Base-by-base conservation (phyloP, 2,113 vertebrate species). In the Lepisosteus osseus region DNA sequence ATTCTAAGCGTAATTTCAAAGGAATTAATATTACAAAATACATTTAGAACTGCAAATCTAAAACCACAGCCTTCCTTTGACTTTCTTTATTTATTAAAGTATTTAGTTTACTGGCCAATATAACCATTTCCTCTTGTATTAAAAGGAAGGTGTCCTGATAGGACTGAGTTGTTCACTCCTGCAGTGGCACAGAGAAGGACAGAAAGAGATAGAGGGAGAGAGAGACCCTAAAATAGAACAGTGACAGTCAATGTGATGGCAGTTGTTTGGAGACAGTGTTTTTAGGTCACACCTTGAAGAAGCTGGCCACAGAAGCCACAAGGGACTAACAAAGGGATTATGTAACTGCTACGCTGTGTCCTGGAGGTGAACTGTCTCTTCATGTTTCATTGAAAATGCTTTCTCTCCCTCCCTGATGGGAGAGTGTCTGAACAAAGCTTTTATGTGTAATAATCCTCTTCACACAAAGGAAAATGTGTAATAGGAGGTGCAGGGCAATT, bases 171-270 rank as follows among this genome's bases (percentile, higher is more conserved):
- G 29, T 29, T 29, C 29, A 29, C 29, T 1, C 29, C 29, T 65
- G 62, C 62, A 41, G 13, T 42, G 7, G 4, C 40, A 42, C 7
- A 42, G 62, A 42, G 11, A 45, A 45, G 47, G 41, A 65, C 12
- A 62, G 61, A 59, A 61, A n/a, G 67, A 72, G 44, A 64, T 14
- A 64, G 73, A 74, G 54, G 45, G 0, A 59, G 65, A 70, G 54
- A 62, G 64, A 29, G 72, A 63, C 13, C 41, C 54, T 44, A 78
- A 71, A 86, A 78, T 83, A 70, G 78, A 82, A 71, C 75, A 77
- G 72, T 82, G 77, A 79, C 73, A 67, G 40, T 70, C 41, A 67
- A 65, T 47, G 81, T 85, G 84, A 85, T 83, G 77, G 83, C 65
- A 66, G 13, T 47, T n/a, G 5, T 7, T 8, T 51, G 47, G 47